Conservation (phyloP, 2,888 invertebrate genomes). For the Tridacna gigas region DNA sequence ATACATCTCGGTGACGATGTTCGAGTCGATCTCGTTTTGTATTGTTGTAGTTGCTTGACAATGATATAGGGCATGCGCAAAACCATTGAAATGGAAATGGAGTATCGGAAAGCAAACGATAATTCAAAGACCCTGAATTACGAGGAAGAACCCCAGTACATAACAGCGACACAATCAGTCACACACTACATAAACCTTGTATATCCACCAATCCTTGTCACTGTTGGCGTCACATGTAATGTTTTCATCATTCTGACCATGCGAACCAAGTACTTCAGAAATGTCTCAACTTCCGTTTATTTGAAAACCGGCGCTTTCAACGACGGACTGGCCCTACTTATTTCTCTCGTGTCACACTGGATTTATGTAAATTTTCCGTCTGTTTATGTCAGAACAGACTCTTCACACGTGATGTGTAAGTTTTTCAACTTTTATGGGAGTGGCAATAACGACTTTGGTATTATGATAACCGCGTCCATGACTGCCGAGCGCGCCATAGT, state of each 20-base stretch:
- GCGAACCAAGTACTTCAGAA: constrained; percentile 74
- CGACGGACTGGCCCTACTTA: constrained; percentile 67
- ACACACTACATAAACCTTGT: constrained; percentile 63
- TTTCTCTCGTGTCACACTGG: constrained; percentile 75
- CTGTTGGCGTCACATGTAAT: constrained; percentile 72
- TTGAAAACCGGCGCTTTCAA: constrained; percentile 72
- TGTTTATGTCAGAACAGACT: constrained; percentile 57
- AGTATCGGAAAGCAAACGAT: no score
- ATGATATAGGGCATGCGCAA: no score
- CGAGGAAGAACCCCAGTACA: no score
- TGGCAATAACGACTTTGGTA: constrained; percentile 73
- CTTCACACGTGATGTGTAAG: constrained; percentile 73
- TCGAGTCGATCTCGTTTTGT: no score
- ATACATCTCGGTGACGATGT: no score
- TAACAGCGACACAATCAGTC: not conserved
- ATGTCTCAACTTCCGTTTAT: constrained; percentile 74
- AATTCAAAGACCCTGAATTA: no score
- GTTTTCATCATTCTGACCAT: constrained; percentile 71
- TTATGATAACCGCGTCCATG: constrained; percentile 74
- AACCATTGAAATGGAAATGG: no score
- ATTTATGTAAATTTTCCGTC: constrained; percentile 73
- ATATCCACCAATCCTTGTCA: constrained; percentile 72
- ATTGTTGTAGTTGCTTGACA: no score
- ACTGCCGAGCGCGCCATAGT: constrained; percentile 74
- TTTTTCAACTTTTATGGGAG: constrained; percentile 78